A percentile compares a stretch with the other conserved stretches of the same genome.
phyloP scores from a whole-genome alignment of 1,140 invertebrate genomes.

The Drosophila navojoa region DNA sequence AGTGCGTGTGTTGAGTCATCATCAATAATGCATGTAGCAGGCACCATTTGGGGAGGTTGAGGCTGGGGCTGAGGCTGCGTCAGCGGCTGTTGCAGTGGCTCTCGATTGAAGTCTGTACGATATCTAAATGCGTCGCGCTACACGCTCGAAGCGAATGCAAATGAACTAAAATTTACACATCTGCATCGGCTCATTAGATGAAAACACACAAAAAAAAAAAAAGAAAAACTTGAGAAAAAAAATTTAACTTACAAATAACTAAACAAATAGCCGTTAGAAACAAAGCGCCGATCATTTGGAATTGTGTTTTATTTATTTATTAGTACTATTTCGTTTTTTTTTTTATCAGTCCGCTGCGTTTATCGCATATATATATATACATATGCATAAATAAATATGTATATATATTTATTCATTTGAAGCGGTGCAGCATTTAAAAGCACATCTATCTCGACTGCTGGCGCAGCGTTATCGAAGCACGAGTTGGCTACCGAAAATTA shows the following conservation, averaged over 20 bases:
- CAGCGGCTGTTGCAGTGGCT: too few species aligned
- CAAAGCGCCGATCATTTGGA: constrained; percentile 38
- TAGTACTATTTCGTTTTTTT: constrained; percentile 23
- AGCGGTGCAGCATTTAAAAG: constrained; percentile 66
- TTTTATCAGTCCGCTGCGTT: constrained; percentile 48
- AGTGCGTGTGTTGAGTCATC: constrained; percentile 34
- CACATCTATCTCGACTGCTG: constrained; percentile 49
- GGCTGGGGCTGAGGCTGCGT: too few species aligned
- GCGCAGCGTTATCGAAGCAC: constrained; percentile 45
- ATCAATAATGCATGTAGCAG: constrained; percentile 23
- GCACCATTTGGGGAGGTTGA: neutral
- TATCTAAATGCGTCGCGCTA: constrained; percentile 42
- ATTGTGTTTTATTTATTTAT: constrained; percentile 20
- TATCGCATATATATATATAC: constrained; percentile 37
- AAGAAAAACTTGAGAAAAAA: constrained; percentile 11
- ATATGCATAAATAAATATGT: too few species aligned
- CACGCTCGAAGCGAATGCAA: constrained; percentile 23
- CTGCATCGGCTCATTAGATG: constrained; percentile 37
- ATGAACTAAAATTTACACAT: constrained; percentile 44
- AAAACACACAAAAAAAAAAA: constrained; percentile 14
- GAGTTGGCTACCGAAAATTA: constrained; percentile 67
- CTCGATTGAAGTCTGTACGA: neutral
- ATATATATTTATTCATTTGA: constrained; percentile 6
- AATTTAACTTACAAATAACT: constrained; percentile 7
- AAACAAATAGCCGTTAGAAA: constrained; percentile 43